These are phyloP conservation scores for Sternotherus odoratus DNA, from an alignment of 2,797 vertebrate genomes.

Conservation along the genomic window DNA sequence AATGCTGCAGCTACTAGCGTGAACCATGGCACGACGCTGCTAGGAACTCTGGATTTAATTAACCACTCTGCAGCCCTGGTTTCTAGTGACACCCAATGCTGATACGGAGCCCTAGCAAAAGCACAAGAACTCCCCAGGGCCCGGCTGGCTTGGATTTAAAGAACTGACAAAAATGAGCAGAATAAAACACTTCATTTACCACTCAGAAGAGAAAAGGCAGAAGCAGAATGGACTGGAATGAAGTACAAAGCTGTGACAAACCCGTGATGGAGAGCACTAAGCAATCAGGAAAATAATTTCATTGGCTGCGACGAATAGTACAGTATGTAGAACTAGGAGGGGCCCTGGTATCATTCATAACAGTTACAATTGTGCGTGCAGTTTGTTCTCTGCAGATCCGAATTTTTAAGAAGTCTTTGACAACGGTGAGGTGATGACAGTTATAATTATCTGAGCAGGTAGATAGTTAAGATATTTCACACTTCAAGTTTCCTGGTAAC, in stretches of 20 bases:
- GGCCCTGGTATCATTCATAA: not conserved
- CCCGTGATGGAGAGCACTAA: not conserved
- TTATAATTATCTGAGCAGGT: not conserved
- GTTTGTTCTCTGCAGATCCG: not conserved
- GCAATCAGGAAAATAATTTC: not conserved
- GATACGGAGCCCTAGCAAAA: not conserved
- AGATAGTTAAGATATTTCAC: not conserved
- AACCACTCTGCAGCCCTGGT: not conserved
- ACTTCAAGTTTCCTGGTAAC: not conserved
- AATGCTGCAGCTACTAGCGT: not conserved
- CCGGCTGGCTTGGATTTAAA: not conserved
- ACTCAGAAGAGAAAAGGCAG: not conserved
- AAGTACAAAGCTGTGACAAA: not conserved
- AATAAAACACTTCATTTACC: not conserved
- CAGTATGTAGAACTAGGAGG: not conserved
- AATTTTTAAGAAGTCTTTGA: not conserved
- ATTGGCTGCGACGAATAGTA: not conserved
- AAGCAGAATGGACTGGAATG: not conserved
- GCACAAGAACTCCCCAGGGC: not conserved
- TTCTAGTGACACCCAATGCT: not conserved
- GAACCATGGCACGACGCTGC: not conserved
- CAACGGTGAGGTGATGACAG: not conserved
- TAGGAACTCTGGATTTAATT: not conserved
- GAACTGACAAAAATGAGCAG: not conserved
- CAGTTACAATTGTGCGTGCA: not conserved